phyloP scores from a whole-genome alignment of 23 tunicate genomes.

The Oikopleura albicans region DNA sequence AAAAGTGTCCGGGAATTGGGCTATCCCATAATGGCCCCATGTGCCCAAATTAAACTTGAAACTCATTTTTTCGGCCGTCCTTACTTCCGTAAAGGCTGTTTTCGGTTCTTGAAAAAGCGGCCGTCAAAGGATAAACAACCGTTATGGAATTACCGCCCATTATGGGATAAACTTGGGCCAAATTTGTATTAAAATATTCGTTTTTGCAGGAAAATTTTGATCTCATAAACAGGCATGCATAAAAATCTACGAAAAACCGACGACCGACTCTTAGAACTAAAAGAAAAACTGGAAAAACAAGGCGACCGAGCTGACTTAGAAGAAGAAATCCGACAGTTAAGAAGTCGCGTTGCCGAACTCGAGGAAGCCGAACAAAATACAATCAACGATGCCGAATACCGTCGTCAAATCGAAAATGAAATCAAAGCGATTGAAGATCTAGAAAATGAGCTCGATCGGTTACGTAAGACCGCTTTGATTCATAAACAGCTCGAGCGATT shows the following conservation, averaged over 20 bases:
- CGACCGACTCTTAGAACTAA: background rate
- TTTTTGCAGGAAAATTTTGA: too few species aligned
- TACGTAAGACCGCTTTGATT: background rate
- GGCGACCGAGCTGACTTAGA: background rate
- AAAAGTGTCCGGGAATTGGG: too few species aligned
- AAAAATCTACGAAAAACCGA: background rate
- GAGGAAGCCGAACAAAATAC: background rate
- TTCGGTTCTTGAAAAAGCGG: too few species aligned
- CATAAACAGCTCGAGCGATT: background rate
- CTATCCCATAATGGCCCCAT: too few species aligned
- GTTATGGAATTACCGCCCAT: too few species aligned
- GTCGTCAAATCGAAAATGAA: background rate
- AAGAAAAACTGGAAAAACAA: background rate
- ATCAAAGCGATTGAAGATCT: background rate
- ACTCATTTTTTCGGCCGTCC: too few species aligned
- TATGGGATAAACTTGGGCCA: too few species aligned
- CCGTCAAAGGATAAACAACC: too few species aligned
- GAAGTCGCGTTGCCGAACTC: background rate
- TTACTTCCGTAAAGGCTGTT: too few species aligned
- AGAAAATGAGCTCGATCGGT: background rate
- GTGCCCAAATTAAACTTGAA: too few species aligned
- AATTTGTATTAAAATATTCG: too few species aligned
- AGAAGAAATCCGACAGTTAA: background rate
- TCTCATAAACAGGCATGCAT: too few species aligned
- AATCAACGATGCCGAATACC: background rate